Percentiles rank a stretch among this genome's conserved stretches.
Conservation (phyloP, 2,113 vertebrate genomes). For the Lepus timidus region DNA sequence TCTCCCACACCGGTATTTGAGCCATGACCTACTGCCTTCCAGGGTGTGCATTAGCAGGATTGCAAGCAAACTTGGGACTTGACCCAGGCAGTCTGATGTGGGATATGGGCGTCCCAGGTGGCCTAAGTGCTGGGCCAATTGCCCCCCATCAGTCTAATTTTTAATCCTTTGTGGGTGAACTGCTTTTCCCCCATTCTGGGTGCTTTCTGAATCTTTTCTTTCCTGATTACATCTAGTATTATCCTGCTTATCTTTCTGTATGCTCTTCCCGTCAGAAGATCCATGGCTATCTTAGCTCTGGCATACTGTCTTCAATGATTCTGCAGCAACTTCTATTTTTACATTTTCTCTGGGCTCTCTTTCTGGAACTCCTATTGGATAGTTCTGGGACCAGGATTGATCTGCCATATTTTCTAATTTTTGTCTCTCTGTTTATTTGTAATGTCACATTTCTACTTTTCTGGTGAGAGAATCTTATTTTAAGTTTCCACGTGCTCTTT, state of each 20-base stretch:
- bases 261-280: neutral
- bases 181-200: neutral
- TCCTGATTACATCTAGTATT: neutral
- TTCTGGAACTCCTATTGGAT: neutral
- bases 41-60: too few relatives aligned
- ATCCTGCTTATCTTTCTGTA: neutral
- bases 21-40: too few relatives aligned
- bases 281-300: neutral
- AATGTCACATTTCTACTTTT: neutral
- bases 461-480: neutral
- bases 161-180: neutral
- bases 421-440: neutral
- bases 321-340: neutral
- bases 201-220: neutral
- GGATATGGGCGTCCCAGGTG: too few relatives aligned
- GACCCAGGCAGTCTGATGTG: too few relatives aligned
- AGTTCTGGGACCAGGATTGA: neutral
- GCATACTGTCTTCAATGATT: neutral
- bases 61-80: too few relatives aligned
- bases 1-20: too few relatives aligned
- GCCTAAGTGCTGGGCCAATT: too few relatives aligned
- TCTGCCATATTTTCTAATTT: neutral
- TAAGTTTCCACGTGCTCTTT: neutral
- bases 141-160: neutral
- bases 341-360: slow-evolving; percentile 8